A percentile compares a stretch with the other conserved stretches of the same genome.
phyloP scores from a whole-genome alignment of 2,888 invertebrate species.

The Nomada flava region DNA sequence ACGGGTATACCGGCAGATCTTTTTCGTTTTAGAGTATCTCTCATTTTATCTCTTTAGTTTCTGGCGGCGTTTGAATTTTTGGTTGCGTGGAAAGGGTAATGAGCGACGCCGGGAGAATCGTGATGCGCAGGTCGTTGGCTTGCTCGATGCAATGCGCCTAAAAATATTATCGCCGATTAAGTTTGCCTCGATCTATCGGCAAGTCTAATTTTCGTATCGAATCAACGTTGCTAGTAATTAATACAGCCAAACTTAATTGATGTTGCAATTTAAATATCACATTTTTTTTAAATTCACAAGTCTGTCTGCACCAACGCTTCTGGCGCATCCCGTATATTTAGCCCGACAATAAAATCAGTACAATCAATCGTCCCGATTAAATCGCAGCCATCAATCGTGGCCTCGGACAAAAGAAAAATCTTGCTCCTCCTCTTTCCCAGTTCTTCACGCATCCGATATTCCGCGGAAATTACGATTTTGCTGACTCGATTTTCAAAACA shows the following conservation, averaged over 20 bases:
- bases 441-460: slow-evolving; percentile 26
- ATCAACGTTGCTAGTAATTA: no score
- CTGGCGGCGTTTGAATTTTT: not conserved
- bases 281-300: no score
- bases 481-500: slow-evolving; percentile 45
- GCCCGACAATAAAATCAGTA: not conserved
- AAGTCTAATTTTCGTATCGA: no score
- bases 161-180: not conserved
- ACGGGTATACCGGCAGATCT: slow-evolving; percentile 18
- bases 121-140: not conserved
- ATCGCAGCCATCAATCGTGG: no score
- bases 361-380: not conserved
- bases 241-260: no score
- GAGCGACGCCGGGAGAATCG: not conserved
- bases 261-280: no score
- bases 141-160: not conserved
- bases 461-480: slow-evolving; percentile 43
- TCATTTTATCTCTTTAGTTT: slow-evolving; percentile 5
- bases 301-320: no score
- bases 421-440: not conserved
- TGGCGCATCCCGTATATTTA: no score
- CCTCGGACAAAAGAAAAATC: not conserved
- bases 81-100: not conserved
- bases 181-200: no score
- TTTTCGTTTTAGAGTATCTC: slow-evolving; percentile 8